Conservation (phyloP, 2,113 vertebrate species). For the Paramormyrops kingsleyae region DNA sequence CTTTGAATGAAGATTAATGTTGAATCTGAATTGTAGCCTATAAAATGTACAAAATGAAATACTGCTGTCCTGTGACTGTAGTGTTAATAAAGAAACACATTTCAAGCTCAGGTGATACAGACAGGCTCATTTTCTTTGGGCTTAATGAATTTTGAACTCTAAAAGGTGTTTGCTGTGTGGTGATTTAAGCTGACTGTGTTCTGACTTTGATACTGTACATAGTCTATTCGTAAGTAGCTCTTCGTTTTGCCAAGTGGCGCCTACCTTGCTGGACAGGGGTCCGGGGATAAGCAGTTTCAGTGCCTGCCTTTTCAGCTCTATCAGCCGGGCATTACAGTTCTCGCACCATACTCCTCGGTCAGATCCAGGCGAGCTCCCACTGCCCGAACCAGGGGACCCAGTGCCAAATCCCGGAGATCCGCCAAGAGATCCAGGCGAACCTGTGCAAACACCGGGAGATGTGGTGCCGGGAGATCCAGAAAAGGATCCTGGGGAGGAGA, state of each 20-base stretch:
- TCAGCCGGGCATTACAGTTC: constrained; percentile 81
- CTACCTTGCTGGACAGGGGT: constrained; percentile 76
- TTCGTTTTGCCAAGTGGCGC: background rate
- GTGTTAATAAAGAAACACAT: background rate
- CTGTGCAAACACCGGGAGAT: constrained; percentile 68
- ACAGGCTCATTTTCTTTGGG: background rate
- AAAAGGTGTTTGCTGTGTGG: background rate
- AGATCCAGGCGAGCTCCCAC: constrained; percentile 64
- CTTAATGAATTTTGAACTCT: background rate
- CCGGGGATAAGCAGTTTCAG: constrained; percentile 78
- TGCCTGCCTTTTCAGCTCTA: constrained; percentile 85
- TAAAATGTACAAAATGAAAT: background rate
- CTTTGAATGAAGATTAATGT: background rate
- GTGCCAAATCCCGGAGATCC: constrained; percentile 67
- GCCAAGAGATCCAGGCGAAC: constrained; percentile 67
- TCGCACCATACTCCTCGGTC: constrained; percentile 83
- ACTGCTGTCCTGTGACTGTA: background rate
- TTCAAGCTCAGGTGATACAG: background rate
- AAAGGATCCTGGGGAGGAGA: constrained; percentile 72
- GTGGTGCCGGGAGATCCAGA: constrained; percentile 63
- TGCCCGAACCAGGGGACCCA: constrained; percentile 53
- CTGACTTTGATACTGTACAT: background rate
- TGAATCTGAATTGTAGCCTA: background rate
- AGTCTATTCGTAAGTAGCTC: background rate
- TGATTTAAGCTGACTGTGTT: background rate